Evolutionary conservation across 1,140 invertebrate genomes (phyloP).

Genomic region (Sitodiplosis mosellana): DNA sequence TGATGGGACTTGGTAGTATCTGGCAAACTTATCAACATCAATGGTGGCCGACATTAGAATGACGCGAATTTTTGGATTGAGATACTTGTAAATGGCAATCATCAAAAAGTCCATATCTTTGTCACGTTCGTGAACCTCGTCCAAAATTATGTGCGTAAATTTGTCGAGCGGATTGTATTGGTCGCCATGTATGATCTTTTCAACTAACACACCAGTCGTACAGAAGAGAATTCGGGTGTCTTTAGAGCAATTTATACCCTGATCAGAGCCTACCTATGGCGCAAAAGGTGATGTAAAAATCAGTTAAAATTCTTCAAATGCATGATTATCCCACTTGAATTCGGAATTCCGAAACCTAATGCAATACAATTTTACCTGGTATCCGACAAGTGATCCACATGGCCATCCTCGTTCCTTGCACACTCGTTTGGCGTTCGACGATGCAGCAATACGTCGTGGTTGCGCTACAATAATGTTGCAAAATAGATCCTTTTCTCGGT

Average conservation of each 20-base stretch:
- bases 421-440: slow-evolving; percentile 65
- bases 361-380: too few relatives aligned
- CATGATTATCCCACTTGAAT: too few relatives aligned
- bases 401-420: slow-evolving; percentile 64
- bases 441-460: slow-evolving; percentile 76
- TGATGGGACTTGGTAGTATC: slow-evolving; percentile 45
- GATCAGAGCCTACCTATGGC: too few relatives aligned
- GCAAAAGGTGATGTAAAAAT: too few relatives aligned
- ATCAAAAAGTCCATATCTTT: slow-evolving; percentile 85
- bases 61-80: slow-evolving; percentile 56
- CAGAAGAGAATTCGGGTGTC: slow-evolving; percentile 77
- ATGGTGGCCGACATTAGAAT: slow-evolving; percentile 81
- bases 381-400: slow-evolving; percentile 62
- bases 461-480: slow-evolving; percentile 86
- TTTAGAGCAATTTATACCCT: background rate
- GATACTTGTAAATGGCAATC: slow-evolving; percentile 60
- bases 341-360: too few relatives aligned
- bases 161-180: slow-evolving; percentile 33
- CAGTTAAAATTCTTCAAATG: too few relatives aligned
- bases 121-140: slow-evolving; percentile 90
- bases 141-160: slow-evolving; percentile 83
- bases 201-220: slow-evolving; percentile 59
- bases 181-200: slow-evolving; percentile 43
- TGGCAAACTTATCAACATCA: slow-evolving; percentile 44
- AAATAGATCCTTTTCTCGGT: slow-evolving; percentile 35